Conservation (phyloP, 2,888 invertebrate genomes). For the Rhyacophila evoluta region DNA sequence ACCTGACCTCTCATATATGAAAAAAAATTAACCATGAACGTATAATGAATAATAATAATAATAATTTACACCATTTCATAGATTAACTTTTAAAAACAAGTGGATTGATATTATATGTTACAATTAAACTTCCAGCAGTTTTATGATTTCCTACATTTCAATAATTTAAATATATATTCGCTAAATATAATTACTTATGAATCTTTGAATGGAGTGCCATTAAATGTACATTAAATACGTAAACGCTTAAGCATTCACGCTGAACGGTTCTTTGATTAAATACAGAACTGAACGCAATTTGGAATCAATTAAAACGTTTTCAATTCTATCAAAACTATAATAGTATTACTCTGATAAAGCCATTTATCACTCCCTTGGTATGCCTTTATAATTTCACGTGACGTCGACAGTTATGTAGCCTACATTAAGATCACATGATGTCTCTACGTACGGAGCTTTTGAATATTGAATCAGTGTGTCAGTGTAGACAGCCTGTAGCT, state of each 20-base stretch:
- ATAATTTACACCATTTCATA: too few relatives aligned
- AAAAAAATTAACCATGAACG: too few relatives aligned
- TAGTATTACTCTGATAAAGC: neutral
- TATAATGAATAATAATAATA: too few relatives aligned
- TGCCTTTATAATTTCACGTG: neutral
- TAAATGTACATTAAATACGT: too few relatives aligned
- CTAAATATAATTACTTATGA: too few relatives aligned
- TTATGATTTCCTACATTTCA: too few relatives aligned
- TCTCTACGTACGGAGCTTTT: neutral
- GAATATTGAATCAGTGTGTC: conserved; percentile 24
- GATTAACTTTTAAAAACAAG: too few relatives aligned
- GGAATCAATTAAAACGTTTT: neutral
- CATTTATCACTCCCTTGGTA: neutral
- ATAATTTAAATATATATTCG: too few relatives aligned
- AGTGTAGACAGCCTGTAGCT: conserved; percentile 6
- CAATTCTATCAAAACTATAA: neutral
- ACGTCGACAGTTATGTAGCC: conserved; percentile 15
- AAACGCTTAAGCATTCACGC: neutral
- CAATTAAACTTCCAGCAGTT: too few relatives aligned
- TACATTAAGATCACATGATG: conserved; percentile 13
- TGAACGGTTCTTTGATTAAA: neutral
- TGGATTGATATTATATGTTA: too few relatives aligned
- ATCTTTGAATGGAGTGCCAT: too few relatives aligned
- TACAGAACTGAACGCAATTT: neutral
- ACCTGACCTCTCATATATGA: too few relatives aligned